Base-by-base conservation (phyloP, 2,888 invertebrate species). In the Phragmatobia fuliginosa region DNA sequence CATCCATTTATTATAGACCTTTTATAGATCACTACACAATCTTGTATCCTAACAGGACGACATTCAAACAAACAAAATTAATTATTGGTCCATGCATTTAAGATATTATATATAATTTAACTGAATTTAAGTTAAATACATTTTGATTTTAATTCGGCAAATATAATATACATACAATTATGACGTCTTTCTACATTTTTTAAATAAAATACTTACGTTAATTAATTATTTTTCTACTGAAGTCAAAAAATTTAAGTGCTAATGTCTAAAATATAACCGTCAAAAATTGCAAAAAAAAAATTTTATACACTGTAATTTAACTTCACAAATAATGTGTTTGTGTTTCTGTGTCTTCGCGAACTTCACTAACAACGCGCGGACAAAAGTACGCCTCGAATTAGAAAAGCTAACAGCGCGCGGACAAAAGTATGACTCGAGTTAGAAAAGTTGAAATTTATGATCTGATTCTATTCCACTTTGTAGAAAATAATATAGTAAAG, bases 191-290 rank as follows among this genome's bases (percentile, higher is more conserved):
- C 21, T 62, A 68, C 32, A n/a, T 56, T 62, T 52, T 67, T 28
- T 32, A 41, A 33, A 52, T 58, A 62, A 31, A 31, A 62, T 62
- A 56, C 3, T 31, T 62, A 8, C 21, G 28, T 38, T 41, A 28
- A 61, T 61, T 25, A 28, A 61, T 36, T 28, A 58, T 45, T 41
- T 1, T 45, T 45, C 63, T 68, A 64, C 16, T 60, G 49, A 68
- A 68, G 31, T 64, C 68, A 49, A 49, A 58, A 58, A 59, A 28
- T 59, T 59, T 64, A 60, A 59, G 45, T 68, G 68, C 64, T 73
- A 62, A 63, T 56, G 66, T 77, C 58, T 77, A 67, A 66, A 66
- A 68, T 45, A 68, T 62, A 60, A 68, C 68, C 72, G 66, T 70
- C 58, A 67, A 68, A 59, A 59, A 25, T 68, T 64, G 69, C 66